A percentile compares a stretch with the other conserved stretches of the same genome.
phyloP scores from a whole-genome alignment of 2,888 invertebrate species.

The Theretra japonica region DNA sequence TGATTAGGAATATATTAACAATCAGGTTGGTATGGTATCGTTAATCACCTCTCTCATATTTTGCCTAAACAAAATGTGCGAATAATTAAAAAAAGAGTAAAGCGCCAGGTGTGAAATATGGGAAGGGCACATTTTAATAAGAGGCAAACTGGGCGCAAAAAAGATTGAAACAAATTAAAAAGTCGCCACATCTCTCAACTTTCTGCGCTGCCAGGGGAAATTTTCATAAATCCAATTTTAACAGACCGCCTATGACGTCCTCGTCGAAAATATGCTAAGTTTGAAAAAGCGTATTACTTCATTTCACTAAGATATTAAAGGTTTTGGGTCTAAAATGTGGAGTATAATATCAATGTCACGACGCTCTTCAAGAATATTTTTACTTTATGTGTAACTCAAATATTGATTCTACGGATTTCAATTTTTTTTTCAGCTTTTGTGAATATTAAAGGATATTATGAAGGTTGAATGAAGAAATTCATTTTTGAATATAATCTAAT shows the following conservation, averaged over 20 bases:
- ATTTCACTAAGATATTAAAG: background rate
- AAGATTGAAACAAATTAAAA: constrained; percentile 62
- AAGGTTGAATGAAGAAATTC: too few relatives aligned
- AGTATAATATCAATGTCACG: background rate
- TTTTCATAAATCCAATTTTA: constrained; percentile 63
- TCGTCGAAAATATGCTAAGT: constrained; percentile 27
- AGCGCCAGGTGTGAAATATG: constrained; percentile 52
- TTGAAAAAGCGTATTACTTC: background rate
- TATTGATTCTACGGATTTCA: too few relatives aligned
- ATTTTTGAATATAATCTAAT: too few relatives aligned
- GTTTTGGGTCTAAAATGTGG: background rate
- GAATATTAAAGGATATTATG: too few relatives aligned
- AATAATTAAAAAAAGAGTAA: constrained; percentile 28
- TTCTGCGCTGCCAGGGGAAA: constrained; percentile 46
- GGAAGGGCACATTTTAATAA: constrained; percentile 51
- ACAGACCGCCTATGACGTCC: constrained; percentile 46
- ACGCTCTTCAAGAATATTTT: too few relatives aligned
- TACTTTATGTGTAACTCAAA: too few relatives aligned
- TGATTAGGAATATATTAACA: background rate
- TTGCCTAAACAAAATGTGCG: constrained; percentile 16
- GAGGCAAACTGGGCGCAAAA: constrained; percentile 47
- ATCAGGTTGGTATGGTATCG: background rate
- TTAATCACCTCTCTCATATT: constrained; percentile 14
- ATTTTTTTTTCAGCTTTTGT: too few relatives aligned
- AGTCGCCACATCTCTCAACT: constrained; percentile 60